Evolutionary conservation across 2,888 invertebrate genomes (phyloP).

Genomic region (Drosophila paucipuncta): DNA sequence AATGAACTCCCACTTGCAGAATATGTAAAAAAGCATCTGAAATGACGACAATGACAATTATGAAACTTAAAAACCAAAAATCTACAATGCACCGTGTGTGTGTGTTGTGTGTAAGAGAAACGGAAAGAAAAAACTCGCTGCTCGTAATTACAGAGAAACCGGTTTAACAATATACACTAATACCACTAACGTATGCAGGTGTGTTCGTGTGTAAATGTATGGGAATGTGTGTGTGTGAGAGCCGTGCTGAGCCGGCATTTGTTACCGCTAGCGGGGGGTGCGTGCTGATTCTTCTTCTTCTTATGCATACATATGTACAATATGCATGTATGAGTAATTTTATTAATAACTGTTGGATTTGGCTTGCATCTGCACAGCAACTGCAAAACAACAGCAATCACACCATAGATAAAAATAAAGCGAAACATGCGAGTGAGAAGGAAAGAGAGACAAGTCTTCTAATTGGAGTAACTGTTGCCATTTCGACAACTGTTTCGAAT

Average conservation of each 20-base stretch:
- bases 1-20: conserved; percentile 36
- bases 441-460: conserved; percentile 21
- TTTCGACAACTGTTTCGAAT: conserved; percentile 23
- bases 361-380: conserved; percentile 26
- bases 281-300: not conserved
- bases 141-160: conserved; percentile 51
- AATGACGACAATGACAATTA: conserved; percentile 13
- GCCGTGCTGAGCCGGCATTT: conserved; percentile 46
- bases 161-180: conserved; percentile 43
- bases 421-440: conserved; percentile 5
- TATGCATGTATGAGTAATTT: conserved; percentile 11
- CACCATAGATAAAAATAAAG: conserved; percentile 21
- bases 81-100: conserved; percentile 24
- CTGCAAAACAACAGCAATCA: conserved; percentile 44
- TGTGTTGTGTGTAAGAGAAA: conserved; percentile 9
- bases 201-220: conserved; percentile 6
- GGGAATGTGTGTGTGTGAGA: conserved; percentile 5
- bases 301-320: conserved; percentile 9
- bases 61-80: conserved; percentile 17
- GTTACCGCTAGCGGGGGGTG: conserved; percentile 45
- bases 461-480: conserved; percentile 42
- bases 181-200: conserved; percentile 35
- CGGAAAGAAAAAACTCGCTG: conserved; percentile 26
- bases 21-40: conserved; percentile 8
- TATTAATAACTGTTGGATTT: conserved; percentile 47